phyloP scores from a whole-genome alignment of 2,888 invertebrate genomes.

The Portevinia maculata region DNA sequence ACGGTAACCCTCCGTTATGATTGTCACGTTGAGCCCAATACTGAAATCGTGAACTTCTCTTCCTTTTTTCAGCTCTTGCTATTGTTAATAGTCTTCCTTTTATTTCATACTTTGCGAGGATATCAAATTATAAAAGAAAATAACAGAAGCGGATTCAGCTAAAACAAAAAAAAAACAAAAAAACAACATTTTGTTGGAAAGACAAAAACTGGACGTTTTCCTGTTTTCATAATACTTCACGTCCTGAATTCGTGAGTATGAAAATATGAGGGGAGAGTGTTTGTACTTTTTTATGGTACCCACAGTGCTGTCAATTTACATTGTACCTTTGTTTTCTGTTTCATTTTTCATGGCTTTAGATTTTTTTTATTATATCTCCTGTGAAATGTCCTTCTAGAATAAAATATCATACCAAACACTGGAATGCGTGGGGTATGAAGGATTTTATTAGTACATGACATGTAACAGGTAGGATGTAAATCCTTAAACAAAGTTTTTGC shows the following conservation, averaged over 20 bases:
- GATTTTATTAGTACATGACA: background rate
- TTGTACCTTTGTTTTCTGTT: constrained; percentile 15
- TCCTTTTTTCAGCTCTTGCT: background rate
- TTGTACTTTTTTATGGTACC: constrained; percentile 2
- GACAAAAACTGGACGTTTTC: constrained; percentile 26
- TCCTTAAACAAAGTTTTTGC: background rate
- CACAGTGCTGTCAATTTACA: constrained; percentile 31
- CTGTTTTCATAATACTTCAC: constrained; percentile 42
- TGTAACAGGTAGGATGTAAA: background rate
- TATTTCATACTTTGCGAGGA: constrained; percentile 45
- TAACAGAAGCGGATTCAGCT: background rate
- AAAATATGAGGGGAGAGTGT: background rate
- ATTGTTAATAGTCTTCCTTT: background rate
- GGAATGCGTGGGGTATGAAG: constrained; percentile 6
- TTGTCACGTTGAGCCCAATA: constrained; percentile 43
- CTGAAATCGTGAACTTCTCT: constrained; percentile 28
- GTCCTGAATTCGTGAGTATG: constrained; percentile 8
- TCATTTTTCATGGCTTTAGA: background rate
- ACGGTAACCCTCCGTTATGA: constrained; percentile 30
- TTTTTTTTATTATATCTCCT: background rate
- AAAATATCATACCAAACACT: constrained; percentile 13
- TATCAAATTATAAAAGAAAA: constrained; percentile 41
- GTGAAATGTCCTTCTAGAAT: constrained; percentile 1
- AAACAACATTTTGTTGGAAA: background rate
- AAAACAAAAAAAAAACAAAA: constrained; percentile 3